Conservation (phyloP, 2,888 invertebrate species). For the Choristoneura rosaceana region DNA sequence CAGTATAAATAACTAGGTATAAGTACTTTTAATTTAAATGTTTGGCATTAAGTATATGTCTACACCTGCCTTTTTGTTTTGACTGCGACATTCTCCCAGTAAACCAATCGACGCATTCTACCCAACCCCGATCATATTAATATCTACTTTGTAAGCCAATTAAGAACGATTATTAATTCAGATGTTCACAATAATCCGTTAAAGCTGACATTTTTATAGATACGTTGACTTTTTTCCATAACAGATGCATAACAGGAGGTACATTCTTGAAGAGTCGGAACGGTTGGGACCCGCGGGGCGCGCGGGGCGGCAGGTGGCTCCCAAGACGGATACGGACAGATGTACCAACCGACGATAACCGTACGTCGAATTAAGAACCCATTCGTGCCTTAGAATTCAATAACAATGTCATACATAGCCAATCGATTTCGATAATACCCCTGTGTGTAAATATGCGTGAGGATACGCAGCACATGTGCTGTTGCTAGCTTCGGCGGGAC, state of each 20-base stretch:
- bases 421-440: background rate
- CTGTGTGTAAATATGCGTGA: slow-evolving; percentile 28
- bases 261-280: slow-evolving; percentile 46
- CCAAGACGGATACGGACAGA: slow-evolving; percentile 52
- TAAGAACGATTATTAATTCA: background rate
- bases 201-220: background rate
- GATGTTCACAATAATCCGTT: background rate
- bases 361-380: slow-evolving; percentile 20
- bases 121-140: background rate
- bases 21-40: slow-evolving; percentile 17
- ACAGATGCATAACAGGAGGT: slow-evolving; percentile 42
- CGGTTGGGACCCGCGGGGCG: slow-evolving; percentile 48
- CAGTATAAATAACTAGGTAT: too few relatives aligned
- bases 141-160: background rate
- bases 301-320: slow-evolving; percentile 42
- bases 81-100: slow-evolving; percentile 27
- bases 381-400: background rate
- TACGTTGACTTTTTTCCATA: slow-evolving; percentile 10
- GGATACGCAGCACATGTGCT: slow-evolving; percentile 59
- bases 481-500: slow-evolving; percentile 66
- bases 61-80: slow-evolving; percentile 42
- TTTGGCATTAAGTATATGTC: slow-evolving; percentile 1
- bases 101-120: background rate
- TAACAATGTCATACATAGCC: slow-evolving; percentile 10
- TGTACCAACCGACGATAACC: slow-evolving; percentile 43